phyloP scores from a whole-genome alignment of 2,888 invertebrate species.

The Eilema caniola region DNA sequence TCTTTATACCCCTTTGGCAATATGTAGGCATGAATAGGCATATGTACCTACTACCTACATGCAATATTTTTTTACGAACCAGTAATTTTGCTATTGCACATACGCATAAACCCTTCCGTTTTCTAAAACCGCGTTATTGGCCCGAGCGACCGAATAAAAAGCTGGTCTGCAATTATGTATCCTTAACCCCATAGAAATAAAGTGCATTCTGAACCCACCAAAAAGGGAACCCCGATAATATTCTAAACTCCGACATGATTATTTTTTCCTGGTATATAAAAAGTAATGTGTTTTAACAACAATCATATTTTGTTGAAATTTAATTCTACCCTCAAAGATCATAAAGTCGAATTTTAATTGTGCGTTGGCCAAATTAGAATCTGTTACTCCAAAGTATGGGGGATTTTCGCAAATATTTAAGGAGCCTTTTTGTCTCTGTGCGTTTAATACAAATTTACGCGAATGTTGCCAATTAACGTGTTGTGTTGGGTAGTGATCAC shows the following conservation, averaged over 20 bases:
- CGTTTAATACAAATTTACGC: constrained; percentile 50
- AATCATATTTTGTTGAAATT: constrained; percentile 34
- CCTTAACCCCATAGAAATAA: constrained; percentile 50
- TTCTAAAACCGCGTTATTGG: constrained; percentile 46
- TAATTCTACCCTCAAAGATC: constrained; percentile 38
- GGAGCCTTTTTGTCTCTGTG: constrained; percentile 47
- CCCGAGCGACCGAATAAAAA: constrained; percentile 34
- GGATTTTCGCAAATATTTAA: constrained; percentile 54
- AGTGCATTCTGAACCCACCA: constrained; percentile 46
- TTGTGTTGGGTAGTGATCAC: constrained; percentile 29
- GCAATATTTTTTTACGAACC: constrained; percentile 20
- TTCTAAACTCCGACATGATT: constrained; percentile 69
- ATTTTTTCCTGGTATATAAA: constrained; percentile 73
- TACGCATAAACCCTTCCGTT: constrained; percentile 42
- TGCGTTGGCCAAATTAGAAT: constrained; percentile 52
- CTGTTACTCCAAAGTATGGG: constrained; percentile 50
- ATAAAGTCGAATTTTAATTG: constrained; percentile 59
- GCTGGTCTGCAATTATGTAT: constrained; percentile 40
- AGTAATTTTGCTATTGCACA: constrained; percentile 20
- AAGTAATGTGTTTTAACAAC: constrained; percentile 64
- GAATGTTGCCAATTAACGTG: constrained; percentile 43
- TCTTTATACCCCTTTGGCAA: not conserved
- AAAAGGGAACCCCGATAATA: constrained; percentile 65
- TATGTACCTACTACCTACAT: not conserved
- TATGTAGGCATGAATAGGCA: not conserved